A percentile compares a stretch with the other conserved stretches of the same genome.
Evolutionary conservation across 2,113 vertebrate genomes (phyloP).

Genomic region (Chionis minor): DNA sequence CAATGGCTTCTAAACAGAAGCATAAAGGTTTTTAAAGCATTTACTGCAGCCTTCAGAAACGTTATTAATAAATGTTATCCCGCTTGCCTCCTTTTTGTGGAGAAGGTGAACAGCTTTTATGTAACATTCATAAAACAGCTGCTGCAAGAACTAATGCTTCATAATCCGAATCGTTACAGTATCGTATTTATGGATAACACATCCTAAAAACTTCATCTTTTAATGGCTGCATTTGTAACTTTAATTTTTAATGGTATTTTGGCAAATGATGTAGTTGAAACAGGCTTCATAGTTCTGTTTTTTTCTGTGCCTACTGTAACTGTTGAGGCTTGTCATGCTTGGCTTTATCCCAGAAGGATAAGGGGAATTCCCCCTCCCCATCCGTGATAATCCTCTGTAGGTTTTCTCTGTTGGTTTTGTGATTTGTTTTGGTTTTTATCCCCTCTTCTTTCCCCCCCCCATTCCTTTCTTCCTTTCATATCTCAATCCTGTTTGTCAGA

Average conservation of each 20-base stretch:
- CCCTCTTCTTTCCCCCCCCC: rapidly evolving
- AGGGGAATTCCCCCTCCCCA: neutral
- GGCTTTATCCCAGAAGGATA: neutral
- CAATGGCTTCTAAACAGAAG: neutral
- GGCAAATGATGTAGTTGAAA: neutral
- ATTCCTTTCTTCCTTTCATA: neutral
- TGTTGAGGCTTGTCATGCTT: neutral
- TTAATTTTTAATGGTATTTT: neutral
- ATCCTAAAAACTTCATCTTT: neutral
- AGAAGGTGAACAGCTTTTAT: constrained; percentile 40
- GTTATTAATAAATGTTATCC: neutral
- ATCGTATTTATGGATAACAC: neutral
- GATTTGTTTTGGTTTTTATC: neutral
- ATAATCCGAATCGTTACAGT: neutral
- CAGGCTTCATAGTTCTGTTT: neutral
- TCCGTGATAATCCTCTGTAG: neutral
- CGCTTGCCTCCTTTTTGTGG: neutral
- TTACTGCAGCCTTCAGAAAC: neutral
- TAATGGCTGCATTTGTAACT: neutral
- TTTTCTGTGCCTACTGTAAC: neutral
- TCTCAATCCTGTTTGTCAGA: neutral
- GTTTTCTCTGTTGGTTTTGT: neutral
- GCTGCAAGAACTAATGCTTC: neutral
- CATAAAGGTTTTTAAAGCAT: neutral
- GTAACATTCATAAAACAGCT: constrained; percentile 29